A percentile compares a stretch with the other conserved stretches of the same genome.
Conservation (phyloP, 2,113 vertebrate genomes). For the Sakesphorus luctuosus region DNA sequence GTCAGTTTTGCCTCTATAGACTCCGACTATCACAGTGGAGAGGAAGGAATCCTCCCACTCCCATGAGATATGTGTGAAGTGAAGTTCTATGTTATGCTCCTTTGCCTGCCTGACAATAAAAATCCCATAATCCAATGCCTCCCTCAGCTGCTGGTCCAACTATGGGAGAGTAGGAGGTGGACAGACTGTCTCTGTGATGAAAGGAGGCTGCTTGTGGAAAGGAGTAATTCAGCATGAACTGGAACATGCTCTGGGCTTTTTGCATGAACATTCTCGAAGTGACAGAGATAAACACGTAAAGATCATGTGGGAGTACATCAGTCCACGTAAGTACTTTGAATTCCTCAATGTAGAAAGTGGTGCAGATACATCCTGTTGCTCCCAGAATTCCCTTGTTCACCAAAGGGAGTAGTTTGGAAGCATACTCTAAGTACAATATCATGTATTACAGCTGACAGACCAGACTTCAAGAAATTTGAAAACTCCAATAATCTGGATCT, state of each 20-base stretch:
- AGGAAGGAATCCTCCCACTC: neutral
- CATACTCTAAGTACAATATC: neutral
- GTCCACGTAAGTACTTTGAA: constrained; percentile 61
- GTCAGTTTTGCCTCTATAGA: neutral
- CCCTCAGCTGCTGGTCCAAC: constrained; percentile 82
- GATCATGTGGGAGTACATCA: constrained; percentile 85
- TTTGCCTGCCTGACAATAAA: neutral
- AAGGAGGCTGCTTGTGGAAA: constrained; percentile 82
- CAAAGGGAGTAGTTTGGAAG: neutral
- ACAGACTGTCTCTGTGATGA: constrained; percentile 81
- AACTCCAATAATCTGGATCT: constrained; percentile 64
- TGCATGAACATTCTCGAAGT: constrained; percentile 86
- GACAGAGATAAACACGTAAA: constrained; percentile 82
- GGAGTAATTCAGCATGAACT: constrained; percentile 85
- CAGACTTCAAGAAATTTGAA: constrained; percentile 63
- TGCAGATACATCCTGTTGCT: neutral
- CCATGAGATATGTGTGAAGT: neutral
- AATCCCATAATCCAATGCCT: neutral
- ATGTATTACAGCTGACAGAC: constrained; percentile 52
- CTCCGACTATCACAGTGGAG: neutral
- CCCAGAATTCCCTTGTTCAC: neutral
- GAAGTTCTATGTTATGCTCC: neutral
- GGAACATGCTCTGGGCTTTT: constrained; percentile 85
- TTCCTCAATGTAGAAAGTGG: neutral
- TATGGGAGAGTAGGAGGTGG: constrained; percentile 82